These are phyloP conservation scores for Neogale vison DNA, from an alignment of 2,113 vertebrate species.

Conservation along the genomic window DNA sequence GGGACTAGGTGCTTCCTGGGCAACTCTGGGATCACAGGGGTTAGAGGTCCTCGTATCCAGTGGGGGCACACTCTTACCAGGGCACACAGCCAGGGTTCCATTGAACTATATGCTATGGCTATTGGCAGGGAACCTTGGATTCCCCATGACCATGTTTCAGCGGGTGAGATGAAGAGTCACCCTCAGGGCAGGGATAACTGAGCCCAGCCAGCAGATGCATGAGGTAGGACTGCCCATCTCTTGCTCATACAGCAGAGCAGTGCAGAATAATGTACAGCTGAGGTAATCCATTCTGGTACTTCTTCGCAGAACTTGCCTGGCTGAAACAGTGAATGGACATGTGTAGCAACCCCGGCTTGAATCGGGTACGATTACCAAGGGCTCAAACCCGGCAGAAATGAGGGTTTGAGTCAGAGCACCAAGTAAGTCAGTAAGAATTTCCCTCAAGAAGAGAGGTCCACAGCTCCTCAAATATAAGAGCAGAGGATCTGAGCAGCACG, in stretches of 20 bases:
- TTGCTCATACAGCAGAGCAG: not conserved
- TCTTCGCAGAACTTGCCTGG: not conserved
- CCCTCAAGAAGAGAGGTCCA: not conserved
- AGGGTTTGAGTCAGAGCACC: not conserved
- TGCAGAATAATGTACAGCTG: not conserved
- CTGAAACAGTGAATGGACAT: not conserved
- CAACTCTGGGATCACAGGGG: not conserved
- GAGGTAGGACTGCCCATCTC: not conserved
- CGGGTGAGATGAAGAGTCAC: not conserved
- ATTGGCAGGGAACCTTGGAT: not conserved
- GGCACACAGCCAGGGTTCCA: not conserved
- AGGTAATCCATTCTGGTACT: not conserved
- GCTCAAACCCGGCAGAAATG: not conserved
- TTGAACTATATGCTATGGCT: not conserved
- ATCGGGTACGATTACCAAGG: not conserved
- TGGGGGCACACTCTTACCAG: not conserved
- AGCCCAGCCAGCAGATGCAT: not conserved
- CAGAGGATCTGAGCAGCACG: not conserved
- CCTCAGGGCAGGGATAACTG: not conserved
- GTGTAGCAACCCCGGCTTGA: not conserved
- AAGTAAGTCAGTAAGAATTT: not conserved
- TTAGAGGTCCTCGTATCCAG: not conserved
- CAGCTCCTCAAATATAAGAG: not conserved
- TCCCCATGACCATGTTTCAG: not conserved
- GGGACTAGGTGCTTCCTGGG: not conserved